These are phyloP conservation scores for Apotomis betuletana DNA, from an alignment of 2,888 invertebrate species.

Conservation along the genomic window DNA sequence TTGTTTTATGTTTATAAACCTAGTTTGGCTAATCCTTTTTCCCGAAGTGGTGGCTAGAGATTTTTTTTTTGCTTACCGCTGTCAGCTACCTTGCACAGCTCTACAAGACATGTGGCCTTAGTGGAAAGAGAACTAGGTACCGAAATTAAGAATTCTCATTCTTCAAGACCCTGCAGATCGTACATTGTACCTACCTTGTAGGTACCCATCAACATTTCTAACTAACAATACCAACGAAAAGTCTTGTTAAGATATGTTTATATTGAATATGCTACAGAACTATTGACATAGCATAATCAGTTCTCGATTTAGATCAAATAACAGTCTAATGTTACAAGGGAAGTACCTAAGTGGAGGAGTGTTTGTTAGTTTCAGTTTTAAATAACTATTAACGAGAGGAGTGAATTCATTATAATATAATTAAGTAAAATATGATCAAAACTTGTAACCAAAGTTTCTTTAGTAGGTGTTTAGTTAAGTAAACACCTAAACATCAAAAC, in stretches of 20 bases:
- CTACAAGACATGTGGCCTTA: too few relatives aligned
- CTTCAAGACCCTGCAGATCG: background rate
- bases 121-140: background rate
- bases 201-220: slow-evolving; percentile 28
- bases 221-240: slow-evolving; percentile 22
- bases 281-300: slow-evolving; percentile 36
- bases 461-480: background rate
- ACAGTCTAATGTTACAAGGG: slow-evolving; percentile 33
- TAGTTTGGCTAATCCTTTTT: too few relatives aligned
- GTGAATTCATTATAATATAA: background rate
- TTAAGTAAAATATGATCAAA: background rate
- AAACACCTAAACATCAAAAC: background rate
- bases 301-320: slow-evolving; percentile 36
- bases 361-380: background rate
- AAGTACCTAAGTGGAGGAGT: slow-evolving; percentile 15
- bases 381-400: slow-evolving; percentile 1
- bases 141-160: slow-evolving; percentile 3
- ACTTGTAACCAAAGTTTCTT: background rate
- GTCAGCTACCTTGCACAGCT: too few relatives aligned
- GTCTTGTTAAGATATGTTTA: slow-evolving; percentile 39
- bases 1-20: too few relatives aligned
- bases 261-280: slow-evolving; percentile 31
- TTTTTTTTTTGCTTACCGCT: too few relatives aligned
- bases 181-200: background rate
- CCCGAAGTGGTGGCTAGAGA: too few relatives aligned